These are phyloP conservation scores for Rhyacophila evoluta DNA, from an alignment of 2,888 invertebrate species.

Conservation along the genomic window DNA sequence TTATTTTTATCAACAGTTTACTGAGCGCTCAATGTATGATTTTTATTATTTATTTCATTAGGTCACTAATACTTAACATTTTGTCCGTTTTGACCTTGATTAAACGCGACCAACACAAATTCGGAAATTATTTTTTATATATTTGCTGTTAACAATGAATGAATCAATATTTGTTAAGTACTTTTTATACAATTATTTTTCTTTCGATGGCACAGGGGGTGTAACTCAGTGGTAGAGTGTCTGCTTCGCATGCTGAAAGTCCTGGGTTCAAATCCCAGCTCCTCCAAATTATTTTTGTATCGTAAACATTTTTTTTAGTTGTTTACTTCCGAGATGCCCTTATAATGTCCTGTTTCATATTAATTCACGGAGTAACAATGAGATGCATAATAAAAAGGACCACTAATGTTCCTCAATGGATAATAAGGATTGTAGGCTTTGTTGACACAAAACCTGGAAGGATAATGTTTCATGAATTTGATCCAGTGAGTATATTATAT, in stretches of 20 bases:
- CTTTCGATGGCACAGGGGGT: conserved; percentile 61
- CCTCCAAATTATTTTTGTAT: conserved; percentile 63
- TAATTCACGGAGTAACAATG: conserved; percentile 44
- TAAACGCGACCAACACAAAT: too few species aligned
- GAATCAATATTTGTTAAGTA: too few species aligned
- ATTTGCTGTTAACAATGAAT: too few species aligned
- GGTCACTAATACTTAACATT: too few species aligned
- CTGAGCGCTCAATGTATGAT: too few species aligned
- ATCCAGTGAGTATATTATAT: conserved; percentile 48
- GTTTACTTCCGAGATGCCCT: conserved; percentile 51
- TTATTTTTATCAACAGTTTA: too few species aligned
- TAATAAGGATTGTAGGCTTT: conserved; percentile 36
- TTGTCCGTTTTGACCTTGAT: too few species aligned
- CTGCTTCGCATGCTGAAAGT: conserved; percentile 78
- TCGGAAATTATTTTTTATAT: too few species aligned
- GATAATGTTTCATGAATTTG: conserved; percentile 52
- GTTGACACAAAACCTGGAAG: conserved; percentile 49
- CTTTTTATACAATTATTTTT: too few species aligned
- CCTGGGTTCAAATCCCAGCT: conserved; percentile 77
- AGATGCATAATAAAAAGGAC: conserved; percentile 37
- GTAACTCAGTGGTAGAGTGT: conserved; percentile 72
- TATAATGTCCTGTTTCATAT: conserved; percentile 40
- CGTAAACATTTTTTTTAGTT: conserved; percentile 52
- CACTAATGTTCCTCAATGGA: conserved; percentile 35
- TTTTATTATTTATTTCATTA: too few species aligned